Percentiles rank a stretch among this genome's conserved stretches.
These are phyloP conservation scores for Brachionichthys hirsutus DNA, from an alignment of 2,113 vertebrate genomes.

Conservation along the genomic window DNA sequence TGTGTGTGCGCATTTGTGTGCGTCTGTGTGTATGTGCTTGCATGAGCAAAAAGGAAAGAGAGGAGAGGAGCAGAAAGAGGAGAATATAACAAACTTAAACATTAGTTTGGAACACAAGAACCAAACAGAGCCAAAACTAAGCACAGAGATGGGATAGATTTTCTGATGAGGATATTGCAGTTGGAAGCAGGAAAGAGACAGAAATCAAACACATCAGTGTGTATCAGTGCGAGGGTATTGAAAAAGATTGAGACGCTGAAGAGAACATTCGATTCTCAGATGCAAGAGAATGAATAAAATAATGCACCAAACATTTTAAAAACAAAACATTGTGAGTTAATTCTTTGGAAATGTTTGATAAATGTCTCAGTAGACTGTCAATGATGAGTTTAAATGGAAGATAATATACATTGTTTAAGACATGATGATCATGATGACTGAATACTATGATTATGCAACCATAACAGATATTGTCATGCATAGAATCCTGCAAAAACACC, in stretches of 20 bases:
- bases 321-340: constrained; percentile 20
- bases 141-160: constrained; percentile 12
- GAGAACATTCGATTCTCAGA: neutral
- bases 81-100: constrained; percentile 26
- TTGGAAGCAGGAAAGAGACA: neutral
- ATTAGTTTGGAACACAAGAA: constrained; percentile 13
- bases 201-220: neutral
- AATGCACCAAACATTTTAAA: neutral
- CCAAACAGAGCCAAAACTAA: constrained; percentile 17
- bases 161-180: constrained; percentile 11
- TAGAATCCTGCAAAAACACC: too few relatives aligned
- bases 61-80: constrained; percentile 4
- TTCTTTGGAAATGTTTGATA: constrained; percentile 35
- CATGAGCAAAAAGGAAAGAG: constrained; percentile 6
- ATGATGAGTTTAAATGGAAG: constrained; percentile 17
- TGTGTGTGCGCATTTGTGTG: constrained; percentile 11
- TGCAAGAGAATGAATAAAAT: neutral
- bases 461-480: neutral
- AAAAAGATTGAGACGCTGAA: neutral
- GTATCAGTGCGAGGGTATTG: neutral
- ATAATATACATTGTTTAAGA: constrained; percentile 37
- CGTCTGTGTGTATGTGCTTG: constrained; percentile 6
- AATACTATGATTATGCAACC: constrained; percentile 4
- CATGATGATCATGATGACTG: constrained; percentile 6
- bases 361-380: constrained; percentile 20